Conservation (phyloP, 2,113 vertebrate species). For the Colius striatus region DNA sequence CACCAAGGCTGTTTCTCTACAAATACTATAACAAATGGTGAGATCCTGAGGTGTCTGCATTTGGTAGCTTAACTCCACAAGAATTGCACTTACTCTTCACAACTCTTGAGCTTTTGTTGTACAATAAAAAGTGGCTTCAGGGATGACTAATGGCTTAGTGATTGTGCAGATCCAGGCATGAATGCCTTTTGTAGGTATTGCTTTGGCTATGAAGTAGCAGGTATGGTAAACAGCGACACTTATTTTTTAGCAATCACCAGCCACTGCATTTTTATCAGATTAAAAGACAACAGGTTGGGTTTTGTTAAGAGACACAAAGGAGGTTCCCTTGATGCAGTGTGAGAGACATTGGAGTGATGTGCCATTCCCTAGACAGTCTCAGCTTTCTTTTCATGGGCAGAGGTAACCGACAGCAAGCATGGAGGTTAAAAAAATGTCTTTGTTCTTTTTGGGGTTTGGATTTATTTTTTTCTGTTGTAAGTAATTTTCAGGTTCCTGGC, state of each 20-base stretch:
- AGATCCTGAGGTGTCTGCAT: neutral
- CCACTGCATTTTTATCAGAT: rapidly evolving
- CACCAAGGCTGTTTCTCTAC: neutral
- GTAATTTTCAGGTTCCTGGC: neutral
- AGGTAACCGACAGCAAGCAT: neutral
- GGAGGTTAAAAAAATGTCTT: neutral
- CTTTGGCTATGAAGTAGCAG: neutral
- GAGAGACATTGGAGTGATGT: neutral
- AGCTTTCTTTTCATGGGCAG: neutral
- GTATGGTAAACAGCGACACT: rapidly evolving
- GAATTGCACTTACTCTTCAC: neutral
- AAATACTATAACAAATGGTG: neutral
- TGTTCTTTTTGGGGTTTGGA: neutral
- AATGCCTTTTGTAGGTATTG: neutral
- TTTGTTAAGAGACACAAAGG: neutral
- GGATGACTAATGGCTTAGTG: neutral
- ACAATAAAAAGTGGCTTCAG: neutral
- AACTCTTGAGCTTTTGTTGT: neutral
- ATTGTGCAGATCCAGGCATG: neutral
- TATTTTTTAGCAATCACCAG: neutral
- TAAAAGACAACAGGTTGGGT: neutral
- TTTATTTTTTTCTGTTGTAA: neutral
- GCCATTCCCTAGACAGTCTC: neutral
- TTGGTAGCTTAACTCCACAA: neutral
- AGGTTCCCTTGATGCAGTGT: neutral